phyloP scores from a whole-genome alignment of 1,140 invertebrate species.

The Panonychus citri region DNA sequence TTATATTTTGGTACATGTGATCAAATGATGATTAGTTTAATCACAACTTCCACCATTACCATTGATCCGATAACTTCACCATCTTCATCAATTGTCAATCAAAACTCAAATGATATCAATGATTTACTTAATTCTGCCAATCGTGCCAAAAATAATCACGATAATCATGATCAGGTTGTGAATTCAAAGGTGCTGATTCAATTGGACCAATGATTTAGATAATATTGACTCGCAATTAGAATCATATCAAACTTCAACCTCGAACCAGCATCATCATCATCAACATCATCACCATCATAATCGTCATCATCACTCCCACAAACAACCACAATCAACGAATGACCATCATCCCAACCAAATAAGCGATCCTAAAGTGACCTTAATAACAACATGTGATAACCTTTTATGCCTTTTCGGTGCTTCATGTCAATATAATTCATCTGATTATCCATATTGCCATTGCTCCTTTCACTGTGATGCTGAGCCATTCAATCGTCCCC shows the following conservation, averaged over 20 bases:
- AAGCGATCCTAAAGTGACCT: no score
- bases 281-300: neutral
- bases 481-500: neutral
- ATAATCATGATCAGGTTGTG: no score
- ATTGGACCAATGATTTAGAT: neutral
- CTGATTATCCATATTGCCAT: no score
- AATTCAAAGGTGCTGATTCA: no score
- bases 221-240: neutral
- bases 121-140: constrained; percentile 18
- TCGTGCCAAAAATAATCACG: no score
- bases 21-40: constrained; percentile 29
- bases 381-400: neutral
- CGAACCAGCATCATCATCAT: neutral
- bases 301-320: neutral
- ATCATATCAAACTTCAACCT: neutral
- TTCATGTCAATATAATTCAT: neutral
- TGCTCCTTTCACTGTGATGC: no score
- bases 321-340: no score
- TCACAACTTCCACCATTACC: no score
- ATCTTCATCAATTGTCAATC: constrained; percentile 32
- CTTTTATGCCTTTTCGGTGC: neutral
- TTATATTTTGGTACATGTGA: constrained; percentile 29
- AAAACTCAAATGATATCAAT: neutral
- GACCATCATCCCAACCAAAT: no score
- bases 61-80: no score